Conservation (phyloP, 2,797 vertebrate species). For the Phaenicophaeus curvirostris region DNA sequence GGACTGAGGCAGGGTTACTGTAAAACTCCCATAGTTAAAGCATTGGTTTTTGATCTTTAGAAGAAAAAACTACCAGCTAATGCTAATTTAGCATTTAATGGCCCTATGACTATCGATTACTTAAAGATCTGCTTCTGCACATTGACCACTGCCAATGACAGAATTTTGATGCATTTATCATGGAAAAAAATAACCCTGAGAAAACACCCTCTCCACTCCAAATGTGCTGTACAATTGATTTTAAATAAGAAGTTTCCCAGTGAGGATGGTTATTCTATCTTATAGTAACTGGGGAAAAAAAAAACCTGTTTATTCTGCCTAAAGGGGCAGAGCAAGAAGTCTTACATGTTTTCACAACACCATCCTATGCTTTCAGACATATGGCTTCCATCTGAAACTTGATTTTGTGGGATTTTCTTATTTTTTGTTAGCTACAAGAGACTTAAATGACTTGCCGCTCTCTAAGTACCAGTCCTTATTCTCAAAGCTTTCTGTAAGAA, state of each 20-base stretch:
- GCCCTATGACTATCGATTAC: neutral
- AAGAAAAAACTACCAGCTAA: neutral
- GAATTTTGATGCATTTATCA: neutral
- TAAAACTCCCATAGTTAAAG: neutral
- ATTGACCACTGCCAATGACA: neutral
- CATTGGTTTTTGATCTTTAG: neutral
- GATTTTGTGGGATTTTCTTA: too few species aligned
- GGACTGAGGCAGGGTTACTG: accelerated
- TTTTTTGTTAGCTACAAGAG: neutral
- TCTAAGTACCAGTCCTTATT: neutral
- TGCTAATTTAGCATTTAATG: neutral
- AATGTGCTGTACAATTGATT: neutral
- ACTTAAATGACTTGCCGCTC: neutral
- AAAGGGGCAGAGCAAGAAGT: neutral
- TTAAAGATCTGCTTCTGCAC: neutral
- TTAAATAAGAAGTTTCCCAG: neutral
- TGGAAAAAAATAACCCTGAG: neutral
- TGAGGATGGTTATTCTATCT: neutral
- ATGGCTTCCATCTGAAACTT: neutral
- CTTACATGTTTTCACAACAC: neutral
- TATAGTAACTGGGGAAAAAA: neutral
- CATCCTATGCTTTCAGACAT: neutral
- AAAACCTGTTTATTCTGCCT: neutral
- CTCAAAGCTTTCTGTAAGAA: neutral
- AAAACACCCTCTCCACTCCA: neutral